Evolutionary conservation across 2,113 vertebrate genomes (phyloP), one percentile per base, ranked within the genome.

Genomic region (Crotalus viridis): DNA sequence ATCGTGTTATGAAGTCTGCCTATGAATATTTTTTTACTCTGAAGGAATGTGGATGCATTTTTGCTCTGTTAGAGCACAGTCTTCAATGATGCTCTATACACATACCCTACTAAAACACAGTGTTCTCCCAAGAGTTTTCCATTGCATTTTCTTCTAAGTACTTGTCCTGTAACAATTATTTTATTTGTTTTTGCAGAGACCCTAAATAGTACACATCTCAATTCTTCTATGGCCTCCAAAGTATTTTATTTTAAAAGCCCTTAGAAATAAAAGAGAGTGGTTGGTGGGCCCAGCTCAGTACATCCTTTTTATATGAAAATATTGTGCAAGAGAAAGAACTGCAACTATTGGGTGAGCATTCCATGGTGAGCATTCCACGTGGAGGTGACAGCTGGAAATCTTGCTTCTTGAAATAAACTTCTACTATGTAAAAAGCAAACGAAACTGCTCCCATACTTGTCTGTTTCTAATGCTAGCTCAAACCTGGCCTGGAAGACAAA

Each of bases 91-190:
- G 96, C 97, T 96, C 96, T 97, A 96, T 97, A 98, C 97, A 98
- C 97, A 98, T 97, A 97, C 97, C 97, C 93, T 97, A 95, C 94
- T 97, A 97, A 98, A 98, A 97, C 97, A 98, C 97, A 92, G 28
- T 95, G 96, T 95, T 97, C 96, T 96, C 95, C 96, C 96, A 93
- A 87, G 94, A 93, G 96, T 92, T 95, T 97, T 97, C 97, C 95
- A 95, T 96, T 96, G 93, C 87, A 33, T 97, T 97, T 97, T 93
- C 96, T 96, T 98, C 97, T 92, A 97, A 97, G 97, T 95, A 97
- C 96, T 97, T 96, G 96, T 97, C 97, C 97, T 95, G 96, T 97
- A 97, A 97, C 92, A 95, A 96, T 95, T 96, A 89, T 97, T 98
- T 97, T 97, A 96, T 98, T 97, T 97, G 96, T 96, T 97, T 97